Base-by-base conservation (phyloP, 2,113 vertebrate genomes). In the Oxyruncus cristatus region DNA sequence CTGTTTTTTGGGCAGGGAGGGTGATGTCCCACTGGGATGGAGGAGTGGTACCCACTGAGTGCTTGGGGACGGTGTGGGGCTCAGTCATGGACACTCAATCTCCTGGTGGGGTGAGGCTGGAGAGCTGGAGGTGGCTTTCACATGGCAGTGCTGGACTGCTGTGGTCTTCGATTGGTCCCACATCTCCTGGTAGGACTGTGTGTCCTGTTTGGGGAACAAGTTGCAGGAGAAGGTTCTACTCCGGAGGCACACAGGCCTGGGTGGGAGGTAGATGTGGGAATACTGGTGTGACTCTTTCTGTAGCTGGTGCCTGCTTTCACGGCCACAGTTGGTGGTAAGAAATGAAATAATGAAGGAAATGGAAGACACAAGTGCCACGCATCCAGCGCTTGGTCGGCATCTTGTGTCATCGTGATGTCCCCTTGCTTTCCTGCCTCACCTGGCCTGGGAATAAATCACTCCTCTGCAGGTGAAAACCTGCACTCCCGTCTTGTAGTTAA, bases 341-440 rank as follows among this genome's bases (percentile, higher is more conserved):
- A 71, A 28, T 41, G 17, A 77, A 59, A 58, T 21, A 41, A 41
- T 1, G 3, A 46, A 63, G 52, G 19, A n/a, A 61, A 27, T 3
- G 5, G 16, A 52, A 23, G 46, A 17, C 35, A n/a, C 8, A 18
- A 23, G 41, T 30, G 22, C 17, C 0, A 0, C 18, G 52, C 5
- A 5, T 22, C 6, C n/a, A 22, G 14, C 1, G 2, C 19, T 56
- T 32, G 44, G 5, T 22, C 0, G 0, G 8, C 20, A 6, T 20
- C n/a, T 49, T 1, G 1, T 8, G 26, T 67, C 37, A 9, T 23
- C 0, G 1, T 47, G n/a, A 35, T 80, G 63, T 73, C 30, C 12
- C 9, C 41, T 70, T 41, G 39, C 12, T 61, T 33, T 52, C 41
- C 24, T 39, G 11, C 42, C 19, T n/a, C 9, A 11, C 30, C 14